phyloP scores from a whole-genome alignment of 1,140 invertebrate species.

The Lepidurus apus region DNA sequence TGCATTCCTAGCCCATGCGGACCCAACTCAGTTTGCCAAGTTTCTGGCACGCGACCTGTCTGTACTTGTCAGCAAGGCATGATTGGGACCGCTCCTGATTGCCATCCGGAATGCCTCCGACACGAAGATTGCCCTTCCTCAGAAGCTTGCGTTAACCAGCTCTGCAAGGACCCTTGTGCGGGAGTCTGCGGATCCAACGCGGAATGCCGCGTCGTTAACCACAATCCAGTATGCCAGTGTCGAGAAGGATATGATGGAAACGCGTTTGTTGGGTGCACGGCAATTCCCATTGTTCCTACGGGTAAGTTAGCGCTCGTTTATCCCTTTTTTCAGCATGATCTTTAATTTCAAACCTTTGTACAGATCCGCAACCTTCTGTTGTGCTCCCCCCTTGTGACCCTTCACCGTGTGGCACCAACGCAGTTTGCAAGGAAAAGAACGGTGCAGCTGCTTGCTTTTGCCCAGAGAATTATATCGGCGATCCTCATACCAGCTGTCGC shows the following conservation, averaged over 20 bases:
- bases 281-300: conserved; percentile 45
- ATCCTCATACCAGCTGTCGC: conserved; percentile 67
- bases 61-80: conserved; percentile 60
- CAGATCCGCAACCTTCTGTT: neutral
- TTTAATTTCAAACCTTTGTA: neutral
- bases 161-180: conserved; percentile 69
- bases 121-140: conserved; percentile 65
- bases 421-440: conserved; percentile 42
- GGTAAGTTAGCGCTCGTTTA: neutral
- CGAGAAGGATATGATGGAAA: conserved; percentile 60
- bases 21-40: conserved; percentile 52
- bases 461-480: conserved; percentile 58
- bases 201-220: conserved; percentile 62
- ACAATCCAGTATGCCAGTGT: conserved; percentile 67
- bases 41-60: conserved; percentile 63
- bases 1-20: conserved; percentile 76
- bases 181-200: conserved; percentile 67
- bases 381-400: conserved; percentile 40
- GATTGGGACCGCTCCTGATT: conserved; percentile 29
- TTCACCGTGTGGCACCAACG: conserved; percentile 44
- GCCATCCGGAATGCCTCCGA: conserved; percentile 59
- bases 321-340: neutral
- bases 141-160: conserved; percentile 64
- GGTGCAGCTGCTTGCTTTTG: conserved; percentile 30
- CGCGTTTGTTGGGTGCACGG: conserved; percentile 62